Conservation (phyloP, 2,888 invertebrate species). For the Chrysomela aeneicollis region DNA sequence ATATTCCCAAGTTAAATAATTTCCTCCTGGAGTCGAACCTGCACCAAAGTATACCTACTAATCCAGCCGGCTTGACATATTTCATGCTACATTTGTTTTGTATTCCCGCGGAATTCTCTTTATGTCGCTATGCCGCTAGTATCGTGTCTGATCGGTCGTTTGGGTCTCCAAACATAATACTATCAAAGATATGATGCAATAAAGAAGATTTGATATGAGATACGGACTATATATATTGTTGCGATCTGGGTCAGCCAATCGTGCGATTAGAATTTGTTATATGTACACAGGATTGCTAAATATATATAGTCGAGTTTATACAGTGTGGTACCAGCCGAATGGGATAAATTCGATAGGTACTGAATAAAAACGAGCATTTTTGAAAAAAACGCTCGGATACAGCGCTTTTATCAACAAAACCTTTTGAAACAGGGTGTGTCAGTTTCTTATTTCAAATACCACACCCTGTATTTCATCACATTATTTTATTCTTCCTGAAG, state of each 20-base stretch:
- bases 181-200: neutral
- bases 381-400: no score
- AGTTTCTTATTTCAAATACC: no score
- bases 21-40: conserved; percentile 2
- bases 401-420: no score
- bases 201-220: neutral
- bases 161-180: conserved; percentile 21
- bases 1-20: no score
- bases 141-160: conserved; percentile 29
- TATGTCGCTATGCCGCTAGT: conserved; percentile 25
- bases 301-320: no score
- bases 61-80: conserved; percentile 9
- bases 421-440: no score
- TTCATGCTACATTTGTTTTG: conserved; percentile 35
- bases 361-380: no score
- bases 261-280: neutral
- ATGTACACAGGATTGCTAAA: no score
- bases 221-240: neutral
- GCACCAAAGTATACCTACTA: neutral
- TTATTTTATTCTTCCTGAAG: no score
- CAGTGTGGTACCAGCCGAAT: no score
- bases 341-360: no score
- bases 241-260: neutral
- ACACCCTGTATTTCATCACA: no score
- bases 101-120: conserved; percentile 32